Evolutionary conservation across 2,113 vertebrate species (phyloP), one percentile per base, ranked within the genome.

Genomic region (Gobio gobio): DNA sequence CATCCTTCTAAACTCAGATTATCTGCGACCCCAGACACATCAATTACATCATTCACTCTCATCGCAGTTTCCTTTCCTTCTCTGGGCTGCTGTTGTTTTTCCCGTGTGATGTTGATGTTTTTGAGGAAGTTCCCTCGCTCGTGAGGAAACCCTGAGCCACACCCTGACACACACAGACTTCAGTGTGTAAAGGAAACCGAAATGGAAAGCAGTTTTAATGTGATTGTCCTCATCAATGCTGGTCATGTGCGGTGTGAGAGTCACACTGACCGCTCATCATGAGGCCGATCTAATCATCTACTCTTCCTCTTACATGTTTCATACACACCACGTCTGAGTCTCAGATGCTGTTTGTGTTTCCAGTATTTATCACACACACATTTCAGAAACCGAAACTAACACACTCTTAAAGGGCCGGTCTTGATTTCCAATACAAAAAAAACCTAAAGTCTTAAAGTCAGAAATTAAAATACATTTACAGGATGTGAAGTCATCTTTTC

Each of bases 1-100:
- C 87, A 91, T 92, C 90, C 87, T 85, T 89, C 87, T 91, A 91
- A 92, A 61, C 22, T 14, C 40, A 89, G 91, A 92, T 94, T 89
- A 94, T 90, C 91, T 82, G 58, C 51, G 9, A 91, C 85, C 49
- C 80, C 92, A 92, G 91, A 93, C 89, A 92, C 86, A 79, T 77
- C 87, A 86, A 91, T 87, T 88, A 89, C 87, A 85, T 86, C 85
- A 88, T 89, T 80, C 47, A 40, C 26, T 90, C 89, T 89, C 45
- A 85, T 88, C 64, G 68, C 75, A 64, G 83, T 40, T 40, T 20
- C 77, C 26, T 47, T 63, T 68, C 4, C 40, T n/a, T 29, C 22
- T 87, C 78, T 83, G 83, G 84, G 66, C 90, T 82, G 80, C 9
- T 1, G 54, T 78, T 88, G 81, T 84, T 77, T 73, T 33, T 74